phyloP scores from a whole-genome alignment of 2,888 invertebrate genomes.

The Noctua janthina region DNA sequence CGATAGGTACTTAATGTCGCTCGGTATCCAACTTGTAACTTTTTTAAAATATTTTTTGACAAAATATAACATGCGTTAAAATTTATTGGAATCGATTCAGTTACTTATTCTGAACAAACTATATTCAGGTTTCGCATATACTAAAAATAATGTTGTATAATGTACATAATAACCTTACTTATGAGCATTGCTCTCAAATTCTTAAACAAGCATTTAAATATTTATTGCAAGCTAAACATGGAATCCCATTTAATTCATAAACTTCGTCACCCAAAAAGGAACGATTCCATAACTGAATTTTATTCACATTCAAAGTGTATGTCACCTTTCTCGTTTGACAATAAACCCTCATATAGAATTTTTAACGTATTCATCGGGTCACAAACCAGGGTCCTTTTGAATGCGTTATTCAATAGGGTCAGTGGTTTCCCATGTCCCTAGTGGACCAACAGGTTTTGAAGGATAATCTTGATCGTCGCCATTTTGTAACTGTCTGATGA shows the following conservation, averaged over 20 bases:
- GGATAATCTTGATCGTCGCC: slow-evolving; percentile 46
- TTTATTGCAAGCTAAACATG: background rate
- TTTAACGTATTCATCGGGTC: slow-evolving; percentile 44
- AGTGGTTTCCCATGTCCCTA: slow-evolving; percentile 52
- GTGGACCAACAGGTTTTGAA: slow-evolving; percentile 40
- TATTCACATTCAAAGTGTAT: slow-evolving; percentile 47
- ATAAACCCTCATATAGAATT: slow-evolving; percentile 50
- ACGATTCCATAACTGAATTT: slow-evolving; percentile 37
- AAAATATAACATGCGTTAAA: too few species aligned
- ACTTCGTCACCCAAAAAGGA: background rate
- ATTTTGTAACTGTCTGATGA: slow-evolving; percentile 42
- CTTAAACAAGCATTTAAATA: background rate
- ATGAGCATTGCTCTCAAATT: background rate
- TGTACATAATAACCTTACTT: too few species aligned
- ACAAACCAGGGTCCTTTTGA: slow-evolving; percentile 33
- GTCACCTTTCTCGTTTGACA: slow-evolving; percentile 50
- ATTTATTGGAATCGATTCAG: too few species aligned
- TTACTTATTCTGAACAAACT: too few species aligned
- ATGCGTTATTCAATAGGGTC: slow-evolving; percentile 48
- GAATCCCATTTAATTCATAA: slow-evolving; percentile 6
- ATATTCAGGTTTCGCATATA: too few species aligned
- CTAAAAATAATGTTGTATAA: too few species aligned
- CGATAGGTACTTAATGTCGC: too few species aligned
- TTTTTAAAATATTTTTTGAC: too few species aligned
- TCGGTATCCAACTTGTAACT: too few species aligned